Evolutionary conservation across 2,888 invertebrate species (phyloP), one percentile per base, ranked within the genome.

Genomic region (Euzetes globulus): DNA sequence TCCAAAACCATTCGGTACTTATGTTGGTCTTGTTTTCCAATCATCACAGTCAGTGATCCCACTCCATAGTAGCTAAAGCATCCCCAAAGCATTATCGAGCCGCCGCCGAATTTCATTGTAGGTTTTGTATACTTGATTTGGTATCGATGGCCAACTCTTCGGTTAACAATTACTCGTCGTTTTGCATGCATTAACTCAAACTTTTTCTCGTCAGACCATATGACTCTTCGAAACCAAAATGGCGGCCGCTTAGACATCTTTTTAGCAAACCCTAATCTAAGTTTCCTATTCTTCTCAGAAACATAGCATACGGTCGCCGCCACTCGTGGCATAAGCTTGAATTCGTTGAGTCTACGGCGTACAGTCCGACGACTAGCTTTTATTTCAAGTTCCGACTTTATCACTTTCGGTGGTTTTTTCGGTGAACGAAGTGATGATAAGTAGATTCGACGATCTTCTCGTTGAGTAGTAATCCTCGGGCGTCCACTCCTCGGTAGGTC

Each of bases 31-130:
- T 77, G 76, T 0, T 17, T 77, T 0, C 74, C 71, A 27, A 74
- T 65, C 7, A 78, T 65, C 13, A 68, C 47, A n/a, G 29, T 50
- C 5, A 77, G 22, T 33, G 72, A 37, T 13, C 78, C 77, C 33
- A 75, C 73, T 1, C 75, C 75, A 33, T 71, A 15, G 17, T 15
- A 25, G 3, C 73, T n/a, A 29, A 78, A 71, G 65, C 74, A 77
- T 13, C 76, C 76, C 76, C 76, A 78, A n/a, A 78, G 70, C 75
- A 76, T 76, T n/a, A 77, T 27, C 7, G 25, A 71, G 5, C 76
- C 76, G 22, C 76, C 77, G 9, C 75, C 75, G 45, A 77, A 77
- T 45, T 78, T 77, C 7, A 77, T 75, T 2, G 77, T 75, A 15
- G 55, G 33, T 45, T 37, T 52, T 1, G 33, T 52, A 19, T 71